Base-by-base conservation (phyloP, 23 tunicate genomes). In the Phallusia fumigata region DNA sequence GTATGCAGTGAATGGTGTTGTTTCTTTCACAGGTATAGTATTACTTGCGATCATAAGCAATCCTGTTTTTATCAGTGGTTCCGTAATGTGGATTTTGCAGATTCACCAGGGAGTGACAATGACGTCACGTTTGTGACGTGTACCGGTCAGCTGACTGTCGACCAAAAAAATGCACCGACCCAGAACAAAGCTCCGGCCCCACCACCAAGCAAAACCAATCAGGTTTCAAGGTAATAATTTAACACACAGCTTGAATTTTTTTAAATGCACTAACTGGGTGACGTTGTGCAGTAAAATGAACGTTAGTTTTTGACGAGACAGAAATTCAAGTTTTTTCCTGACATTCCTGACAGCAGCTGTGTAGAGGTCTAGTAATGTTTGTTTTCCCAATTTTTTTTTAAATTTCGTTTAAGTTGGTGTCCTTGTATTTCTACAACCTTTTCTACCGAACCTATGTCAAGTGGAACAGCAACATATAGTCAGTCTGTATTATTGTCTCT, bases 21-120 rank as follows among this genome's bases (percentile, higher is more conserved):
- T 92, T 8, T 82, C 90, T 16, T 92, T 92, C 40, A 83, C 88
- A 35, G 97, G 90, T 84, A 52, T 33, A 19, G 16, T 6, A 58
- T 21, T 6, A 6, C 3, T 58, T 24, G 69, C 13, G 69, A 58
- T 58, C 8, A 58, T 58, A 58, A 24, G 3, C 47, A 40, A n/a
- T n/a, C n/a, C n/a, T n/a, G n/a, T n/a, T n/a, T n/a, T n/a, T n/a
- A n/a, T n/a, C n/a, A n/a, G n/a, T n/a, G n/a, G n/a, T 40, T 40
- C 5, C 10, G 47, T 10, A 40, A 40, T 40, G 47, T 33, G 44
- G 31, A 40, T 40, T 40, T 49, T 40, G 74, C 36, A 83, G 86
- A 83, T 11, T 65, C 72, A 18, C 72, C 79, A 6, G 80, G 74
- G 0, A 10, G 47, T 19, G 79, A 74, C 47, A 80, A 73, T 51